Base-by-base conservation (phyloP, 2,888 invertebrate genomes). In the Sussaba pulchella region DNA sequence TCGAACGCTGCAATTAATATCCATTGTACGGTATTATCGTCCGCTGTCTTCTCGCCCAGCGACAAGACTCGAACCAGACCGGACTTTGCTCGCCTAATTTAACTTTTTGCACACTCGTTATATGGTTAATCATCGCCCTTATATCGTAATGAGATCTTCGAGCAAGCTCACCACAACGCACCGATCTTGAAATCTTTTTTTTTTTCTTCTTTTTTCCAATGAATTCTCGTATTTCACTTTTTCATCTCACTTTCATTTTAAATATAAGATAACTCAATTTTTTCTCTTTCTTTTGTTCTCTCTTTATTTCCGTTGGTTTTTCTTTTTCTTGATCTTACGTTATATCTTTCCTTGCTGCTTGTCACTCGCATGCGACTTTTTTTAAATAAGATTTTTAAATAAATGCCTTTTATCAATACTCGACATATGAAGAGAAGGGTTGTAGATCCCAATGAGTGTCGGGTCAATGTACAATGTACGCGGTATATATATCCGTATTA, bases 1-100 rank as follows among this genome's bases (percentile, higher is more conserved):
- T 71, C 41, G 14, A 61, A 75, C 72, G 72, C 72, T 39, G 71
- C 80, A 72, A 76, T 72, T 63, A 75, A 80, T 66, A 66, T 75
- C 43, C 52, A 71, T 80, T 61, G 66, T 71, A 59, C 21, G 14
- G 36, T 71, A 63, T 75, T 69, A 52, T 52, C 57, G 26, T 57
- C 12, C 4, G 50, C 36, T 52, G 66, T 67, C 39, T 2, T 69
- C 66, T 61, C 59, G 47, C 43, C 47, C 57, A 17, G 41, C 66
- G 31, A 64, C 1, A 4, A 52, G 24, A 52, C 6, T 8, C 26
- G 31, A 39, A 12, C 19, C 47, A 5, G 19, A 52, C 21, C 36
- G 74, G 70, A 79, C 78, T 74, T 79, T 79, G 73, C 61, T 69
- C 64, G 43, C 31, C 47, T 36, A 17, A 79, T n/a, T n/a, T n/a